phyloP scores from a whole-genome alignment of 1,140 invertebrate genomes.

The Carposina sasakii region DNA sequence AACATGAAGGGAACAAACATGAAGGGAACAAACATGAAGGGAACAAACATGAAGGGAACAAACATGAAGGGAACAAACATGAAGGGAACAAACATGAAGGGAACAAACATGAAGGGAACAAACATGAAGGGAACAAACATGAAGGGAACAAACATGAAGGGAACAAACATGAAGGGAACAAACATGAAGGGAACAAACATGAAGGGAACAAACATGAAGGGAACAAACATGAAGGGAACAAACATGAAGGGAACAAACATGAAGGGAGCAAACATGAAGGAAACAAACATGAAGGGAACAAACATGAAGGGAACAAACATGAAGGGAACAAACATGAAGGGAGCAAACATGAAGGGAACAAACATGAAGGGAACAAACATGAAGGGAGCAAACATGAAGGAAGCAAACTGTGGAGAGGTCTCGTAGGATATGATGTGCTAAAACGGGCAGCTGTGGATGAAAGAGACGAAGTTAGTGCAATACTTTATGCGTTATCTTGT shows the following conservation, averaged over 20 bases:
- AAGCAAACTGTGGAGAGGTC: constrained; percentile 48
- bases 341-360: background rate
- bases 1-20: background rate
- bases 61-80: no score
- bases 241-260: no score
- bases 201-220: no score
- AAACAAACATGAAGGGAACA: background rate
- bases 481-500: background rate
- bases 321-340: constrained; percentile 11
- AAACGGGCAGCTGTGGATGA: constrained; percentile 38
- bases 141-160: background rate
- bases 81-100: constrained; percentile 11
- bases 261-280: constrained; percentile 11
- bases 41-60: background rate
- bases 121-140: constrained; percentile 13
- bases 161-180: constrained; percentile 18
- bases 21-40: no score
- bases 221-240: background rate
- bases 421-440: constrained; percentile 42
- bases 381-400: background rate
- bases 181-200: background rate
- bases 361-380: constrained; percentile 13
- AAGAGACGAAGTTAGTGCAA: constrained; percentile 40
- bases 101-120: background rate
- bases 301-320: no score